Conservation (phyloP, 1,140 invertebrate genomes). For the Drosophila rufa region DNA sequence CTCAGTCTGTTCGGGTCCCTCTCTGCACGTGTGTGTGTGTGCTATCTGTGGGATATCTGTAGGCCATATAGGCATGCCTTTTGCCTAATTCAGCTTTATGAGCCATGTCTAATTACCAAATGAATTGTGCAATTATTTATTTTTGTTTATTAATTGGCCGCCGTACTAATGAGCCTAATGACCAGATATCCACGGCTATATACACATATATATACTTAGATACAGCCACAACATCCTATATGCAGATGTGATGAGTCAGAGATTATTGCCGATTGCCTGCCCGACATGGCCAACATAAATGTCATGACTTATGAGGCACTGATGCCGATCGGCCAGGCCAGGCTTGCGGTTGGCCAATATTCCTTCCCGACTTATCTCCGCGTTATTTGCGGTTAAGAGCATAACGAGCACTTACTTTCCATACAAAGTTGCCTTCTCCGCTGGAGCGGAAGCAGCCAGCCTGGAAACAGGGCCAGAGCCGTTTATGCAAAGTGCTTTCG, state of each 20-base stretch:
- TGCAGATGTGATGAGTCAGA: conserved; percentile 51
- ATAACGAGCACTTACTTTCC: conserved; percentile 67
- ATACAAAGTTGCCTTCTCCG: conserved; percentile 65
- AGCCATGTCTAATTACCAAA: conserved; percentile 84
- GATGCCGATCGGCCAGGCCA: conserved; percentile 16
- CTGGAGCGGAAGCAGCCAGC: conserved; percentile 60
- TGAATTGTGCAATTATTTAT: conserved; percentile 85
- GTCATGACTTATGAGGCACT: conserved; percentile 68
- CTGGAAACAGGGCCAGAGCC: conserved; percentile 26
- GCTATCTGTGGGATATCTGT: conserved; percentile 49
- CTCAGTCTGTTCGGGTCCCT: conserved; percentile 19
- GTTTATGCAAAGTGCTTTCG: conserved; percentile 65
- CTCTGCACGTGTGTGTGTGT: conserved; percentile 1
- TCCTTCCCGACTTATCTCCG: conserved; percentile 20
- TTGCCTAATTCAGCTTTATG: conserved; percentile 81
- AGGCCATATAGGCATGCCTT: conserved; percentile 60
- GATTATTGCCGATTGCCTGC: conserved; percentile 43
- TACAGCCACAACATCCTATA: background rate
- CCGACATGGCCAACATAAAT: conserved; percentile 63
- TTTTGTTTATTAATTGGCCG: conserved; percentile 83
- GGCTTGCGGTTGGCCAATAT: conserved; percentile 53
- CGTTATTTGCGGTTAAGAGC: conserved; percentile 62
- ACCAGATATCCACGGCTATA: conserved; percentile 29
- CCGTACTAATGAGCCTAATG: conserved; percentile 74
- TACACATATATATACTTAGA: background rate